Conservation (phyloP, 2,797 vertebrate genomes). For the Xyrichtys novacula region DNA sequence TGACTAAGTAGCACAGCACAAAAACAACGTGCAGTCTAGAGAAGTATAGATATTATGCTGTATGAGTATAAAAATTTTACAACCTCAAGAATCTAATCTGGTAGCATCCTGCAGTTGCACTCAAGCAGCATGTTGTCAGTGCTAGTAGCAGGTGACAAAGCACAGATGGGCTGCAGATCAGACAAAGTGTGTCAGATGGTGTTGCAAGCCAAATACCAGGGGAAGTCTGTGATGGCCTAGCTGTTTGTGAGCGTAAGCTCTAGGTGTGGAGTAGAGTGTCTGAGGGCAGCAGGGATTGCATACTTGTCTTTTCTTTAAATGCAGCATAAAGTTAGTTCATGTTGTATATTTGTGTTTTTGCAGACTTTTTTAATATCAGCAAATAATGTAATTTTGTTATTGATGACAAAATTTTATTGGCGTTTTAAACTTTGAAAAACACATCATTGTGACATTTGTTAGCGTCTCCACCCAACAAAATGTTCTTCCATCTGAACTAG, state of each 20-base stretch:
- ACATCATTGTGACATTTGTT: no score
- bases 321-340: no score
- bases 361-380: no score
- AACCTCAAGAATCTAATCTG: background rate
- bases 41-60: no score
- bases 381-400: no score
- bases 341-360: no score
- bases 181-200: constrained; percentile 48
- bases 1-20: background rate
- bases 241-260: background rate
- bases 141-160: constrained; percentile 45
- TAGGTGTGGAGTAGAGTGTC: constrained; percentile 7
- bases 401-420: no score
- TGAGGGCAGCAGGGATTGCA: background rate
- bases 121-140: constrained; percentile 19
- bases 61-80: no score
- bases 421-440: no score
- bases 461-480: no score
- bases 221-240: constrained; percentile 16
- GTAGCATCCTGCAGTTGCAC: constrained; percentile 1
- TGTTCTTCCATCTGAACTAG: no score
- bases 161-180: constrained; percentile 54
- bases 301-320: background rate
- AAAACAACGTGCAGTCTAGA: background rate
- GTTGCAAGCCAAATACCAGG: constrained; percentile 34